Base-by-base conservation (phyloP, 1,140 invertebrate genomes). In the Arctopsyche grandis region DNA sequence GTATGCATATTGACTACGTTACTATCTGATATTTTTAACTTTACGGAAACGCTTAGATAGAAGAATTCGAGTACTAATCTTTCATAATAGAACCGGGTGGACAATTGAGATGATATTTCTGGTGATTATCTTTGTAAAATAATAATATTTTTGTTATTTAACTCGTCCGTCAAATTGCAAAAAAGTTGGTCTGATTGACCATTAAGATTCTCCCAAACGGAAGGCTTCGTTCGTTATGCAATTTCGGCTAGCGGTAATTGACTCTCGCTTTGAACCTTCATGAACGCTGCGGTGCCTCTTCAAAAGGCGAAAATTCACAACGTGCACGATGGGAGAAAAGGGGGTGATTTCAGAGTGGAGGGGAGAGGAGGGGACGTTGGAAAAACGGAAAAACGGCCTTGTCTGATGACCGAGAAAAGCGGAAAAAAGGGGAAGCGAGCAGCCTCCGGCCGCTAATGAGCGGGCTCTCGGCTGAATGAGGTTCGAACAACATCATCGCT, bases 391-490 rank as follows among this genome's bases (percentile, higher is more conserved):
- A 56, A 56, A 22, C 9, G 21, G 24, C 63, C 24, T 29, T 5
- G 63, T 66, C 63, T 66, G 63, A 26, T 29, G 63, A 75, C 63
- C 38, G 58, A 79, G 66, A 52, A 26, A 73, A 71, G 66, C 44
- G 52, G 9, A 66, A 73, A 73, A 78, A 78, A 52, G 69, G 56
- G 52, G 19, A 58, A 21, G n/a, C 56, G 56, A 16, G 56, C 9
- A 7, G 75, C 22, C 69, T 69, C 63, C 74, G 70, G 46, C 48
- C 80, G 52, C 80, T 81, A 81, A 81, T 81, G 80, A 81, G 80
- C 71, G 44, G 77, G 24, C 80, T 75, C 73, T 75, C 66, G 48
- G 77, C 48, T 71, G 77, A 79, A 81, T 79, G 71, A 78, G 69
- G 77, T 79, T 78, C 69, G 77, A 79, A 79, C 77, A 71, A 75